phyloP scores from a whole-genome alignment of 1,140 invertebrate genomes.

The Anastrepha obliqua region DNA sequence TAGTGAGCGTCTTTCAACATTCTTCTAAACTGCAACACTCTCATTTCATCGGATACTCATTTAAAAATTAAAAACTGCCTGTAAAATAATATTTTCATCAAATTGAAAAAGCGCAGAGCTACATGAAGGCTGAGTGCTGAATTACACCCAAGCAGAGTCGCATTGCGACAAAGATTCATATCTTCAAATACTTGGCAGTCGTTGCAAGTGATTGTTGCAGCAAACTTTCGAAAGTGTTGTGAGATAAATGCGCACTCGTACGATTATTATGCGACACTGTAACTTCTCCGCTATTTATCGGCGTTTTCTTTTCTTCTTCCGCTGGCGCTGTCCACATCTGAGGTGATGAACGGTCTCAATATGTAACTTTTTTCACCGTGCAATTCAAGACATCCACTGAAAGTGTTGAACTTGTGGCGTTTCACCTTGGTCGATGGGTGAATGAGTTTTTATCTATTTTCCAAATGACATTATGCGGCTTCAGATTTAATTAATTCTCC shows the following conservation, averaged over 20 bases:
- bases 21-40: no score
- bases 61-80: no score
- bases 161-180: not conserved
- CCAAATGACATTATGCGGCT: conserved; percentile 12
- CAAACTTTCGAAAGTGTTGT: not conserved
- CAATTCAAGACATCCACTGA: not conserved
- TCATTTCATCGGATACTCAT: no score
- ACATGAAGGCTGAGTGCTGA: no score
- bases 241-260: not conserved
- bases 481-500: conserved; percentile 32
- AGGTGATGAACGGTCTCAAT: not conserved
- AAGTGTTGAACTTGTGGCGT: not conserved
- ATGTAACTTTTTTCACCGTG: not conserved
- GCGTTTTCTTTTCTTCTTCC: not conserved
- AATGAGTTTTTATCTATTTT: conserved; percentile 36
- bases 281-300: not conserved
- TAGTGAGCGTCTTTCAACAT: no score
- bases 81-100: no score
- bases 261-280: not conserved
- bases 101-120: no score
- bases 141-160: not conserved
- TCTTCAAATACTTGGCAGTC: not conserved
- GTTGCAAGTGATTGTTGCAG: not conserved
- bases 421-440: not conserved
- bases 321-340: not conserved